A percentile compares a stretch with the other conserved stretches of the same genome.
Evolutionary conservation across 1,140 invertebrate species (phyloP).

Genomic region (Drosophila parabipectinata): DNA sequence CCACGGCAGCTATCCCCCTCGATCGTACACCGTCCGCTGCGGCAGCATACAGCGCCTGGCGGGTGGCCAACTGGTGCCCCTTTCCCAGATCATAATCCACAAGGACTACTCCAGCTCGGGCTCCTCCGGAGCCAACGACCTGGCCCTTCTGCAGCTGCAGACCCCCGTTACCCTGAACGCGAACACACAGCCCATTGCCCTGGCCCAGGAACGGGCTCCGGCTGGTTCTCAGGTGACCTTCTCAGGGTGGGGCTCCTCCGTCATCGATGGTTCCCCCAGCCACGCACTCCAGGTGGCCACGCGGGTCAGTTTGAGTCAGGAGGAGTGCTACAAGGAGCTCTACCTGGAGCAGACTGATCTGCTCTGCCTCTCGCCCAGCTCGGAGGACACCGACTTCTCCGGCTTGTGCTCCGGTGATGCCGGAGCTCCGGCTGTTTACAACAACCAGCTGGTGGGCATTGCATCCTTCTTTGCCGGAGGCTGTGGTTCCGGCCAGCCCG

Average conservation of each 20-base stretch:
- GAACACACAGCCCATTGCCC: constrained; percentile 58
- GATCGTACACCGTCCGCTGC: constrained; percentile 47
- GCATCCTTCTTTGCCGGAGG: constrained; percentile 60
- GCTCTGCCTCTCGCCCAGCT: constrained; percentile 49
- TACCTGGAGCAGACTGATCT: constrained; percentile 51
- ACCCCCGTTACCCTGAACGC: constrained; percentile 44
- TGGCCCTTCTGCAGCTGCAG: constrained; percentile 68
- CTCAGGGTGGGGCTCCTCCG: constrained; percentile 67
- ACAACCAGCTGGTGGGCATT: constrained; percentile 72
- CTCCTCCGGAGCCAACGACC: constrained; percentile 49
- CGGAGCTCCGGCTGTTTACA: constrained; percentile 71
- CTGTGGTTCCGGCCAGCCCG: constrained; percentile 81
- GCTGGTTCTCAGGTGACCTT: constrained; percentile 41
- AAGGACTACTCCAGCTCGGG: constrained; percentile 24
- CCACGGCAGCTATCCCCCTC: constrained; percentile 56
- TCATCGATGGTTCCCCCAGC: constrained; percentile 26
- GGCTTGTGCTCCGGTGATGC: constrained; percentile 71
- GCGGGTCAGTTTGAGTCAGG: constrained; percentile 34
- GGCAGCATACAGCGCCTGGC: constrained; percentile 72
- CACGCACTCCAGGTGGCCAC: constrained; percentile 58
- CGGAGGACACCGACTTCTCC: constrained; percentile 8
- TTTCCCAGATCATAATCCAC: constrained; percentile 61
- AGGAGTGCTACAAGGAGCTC: constrained; percentile 44
- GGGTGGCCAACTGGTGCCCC: constrained; percentile 57
- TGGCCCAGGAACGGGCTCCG: constrained; percentile 54